These are phyloP conservation scores for Electrophaes corylata DNA, from an alignment of 2,888 invertebrate species.

Conservation along the genomic window DNA sequence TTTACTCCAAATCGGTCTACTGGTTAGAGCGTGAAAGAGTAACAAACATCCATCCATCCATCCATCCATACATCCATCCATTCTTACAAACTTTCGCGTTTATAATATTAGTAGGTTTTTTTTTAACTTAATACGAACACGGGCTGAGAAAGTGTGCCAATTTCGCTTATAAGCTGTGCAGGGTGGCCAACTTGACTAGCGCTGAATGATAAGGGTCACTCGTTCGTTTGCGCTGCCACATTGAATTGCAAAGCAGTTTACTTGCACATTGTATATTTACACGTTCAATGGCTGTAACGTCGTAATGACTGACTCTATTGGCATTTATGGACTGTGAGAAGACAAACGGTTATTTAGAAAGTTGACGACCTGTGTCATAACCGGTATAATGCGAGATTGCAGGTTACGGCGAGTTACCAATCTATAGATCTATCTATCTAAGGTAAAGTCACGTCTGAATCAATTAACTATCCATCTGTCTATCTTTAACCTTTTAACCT, in stretches of 20 bases:
- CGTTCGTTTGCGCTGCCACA: slow-evolving; percentile 61
- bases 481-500: too few relatives aligned
- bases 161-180: slow-evolving; percentile 9
- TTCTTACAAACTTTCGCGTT: too few relatives aligned
- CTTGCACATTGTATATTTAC: slow-evolving; percentile 73
- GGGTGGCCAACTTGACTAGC: slow-evolving; percentile 42
- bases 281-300: slow-evolving; percentile 67
- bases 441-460: too few relatives aligned
- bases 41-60: too few relatives aligned
- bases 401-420: neutral
- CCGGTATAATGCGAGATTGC: neutral
- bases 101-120: too few relatives aligned
- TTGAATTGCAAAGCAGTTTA: slow-evolving; percentile 75
- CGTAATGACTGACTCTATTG: slow-evolving; percentile 62
- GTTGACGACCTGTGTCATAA: slow-evolving; percentile 12
- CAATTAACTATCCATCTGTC: too few relatives aligned
- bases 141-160: neutral
- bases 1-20: too few relatives aligned
- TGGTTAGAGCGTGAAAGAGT: too few relatives aligned
- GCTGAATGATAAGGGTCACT: slow-evolving; percentile 64
- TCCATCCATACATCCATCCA: too few relatives aligned
- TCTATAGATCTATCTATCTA: too few relatives aligned
- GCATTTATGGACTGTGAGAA: slow-evolving; percentile 63
- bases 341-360: slow-evolving; percentile 50
- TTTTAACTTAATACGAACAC: too few relatives aligned